phyloP scores from a whole-genome alignment of 2,888 invertebrate species.

The Palloptera scutellata region DNA sequence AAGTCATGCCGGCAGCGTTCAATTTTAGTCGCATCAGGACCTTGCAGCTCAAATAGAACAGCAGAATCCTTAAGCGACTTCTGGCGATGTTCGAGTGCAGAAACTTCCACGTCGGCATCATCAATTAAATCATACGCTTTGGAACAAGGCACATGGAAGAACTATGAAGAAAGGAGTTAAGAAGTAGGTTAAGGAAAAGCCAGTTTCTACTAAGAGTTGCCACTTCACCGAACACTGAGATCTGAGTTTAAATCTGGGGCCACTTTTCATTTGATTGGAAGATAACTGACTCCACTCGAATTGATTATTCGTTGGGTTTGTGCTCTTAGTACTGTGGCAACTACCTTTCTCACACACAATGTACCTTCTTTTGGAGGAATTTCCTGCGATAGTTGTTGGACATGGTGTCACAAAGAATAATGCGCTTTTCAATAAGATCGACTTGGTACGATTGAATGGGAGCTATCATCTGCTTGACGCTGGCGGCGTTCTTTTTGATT shows the following conservation, averaged over 20 bases:
- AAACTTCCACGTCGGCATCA: constrained; percentile 72
- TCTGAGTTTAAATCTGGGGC: too few relatives aligned
- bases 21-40: constrained; percentile 83
- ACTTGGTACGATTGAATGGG: constrained; percentile 91
- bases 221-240: too few relatives aligned
- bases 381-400: constrained; percentile 79
- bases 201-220: background rate
- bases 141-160: constrained; percentile 72
- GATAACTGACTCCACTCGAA: too few relatives aligned
- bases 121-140: constrained; percentile 77
- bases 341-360: constrained; percentile 32
- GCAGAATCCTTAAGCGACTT: constrained; percentile 76
- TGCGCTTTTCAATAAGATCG: constrained; percentile 82
- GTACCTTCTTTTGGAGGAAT: constrained; percentile 68
- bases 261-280: too few relatives aligned
- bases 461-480: constrained; percentile 84
- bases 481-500: constrained; percentile 82
- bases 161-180: constrained; percentile 38
- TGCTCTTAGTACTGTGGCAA: too few relatives aligned
- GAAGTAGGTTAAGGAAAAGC: constrained; percentile 4
- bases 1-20: constrained; percentile 80
- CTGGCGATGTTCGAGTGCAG: constrained; percentile 74
- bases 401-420: constrained; percentile 80
- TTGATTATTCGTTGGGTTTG: too few relatives aligned
- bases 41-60: constrained; percentile 82